A percentile compares a stretch with the other conserved stretches of the same genome.
Evolutionary conservation across 2,113 vertebrate species (phyloP).

Genomic region (Empidonax alnorum): DNA sequence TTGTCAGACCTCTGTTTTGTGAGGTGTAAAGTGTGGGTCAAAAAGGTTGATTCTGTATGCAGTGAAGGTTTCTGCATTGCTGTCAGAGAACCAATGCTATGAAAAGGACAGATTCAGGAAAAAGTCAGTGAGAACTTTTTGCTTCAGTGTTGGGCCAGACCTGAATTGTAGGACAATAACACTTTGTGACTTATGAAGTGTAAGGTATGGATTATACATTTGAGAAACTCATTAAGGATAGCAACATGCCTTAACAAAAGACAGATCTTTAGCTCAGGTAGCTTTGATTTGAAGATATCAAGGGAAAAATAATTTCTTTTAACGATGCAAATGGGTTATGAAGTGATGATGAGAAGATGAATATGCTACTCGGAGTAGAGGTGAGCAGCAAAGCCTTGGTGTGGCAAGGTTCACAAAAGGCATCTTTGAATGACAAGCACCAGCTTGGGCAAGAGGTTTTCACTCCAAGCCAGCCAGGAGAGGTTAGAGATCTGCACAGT

Average conservation of each 20-base stretch:
- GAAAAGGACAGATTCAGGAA: background rate
- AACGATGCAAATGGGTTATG: constrained; percentile 15
- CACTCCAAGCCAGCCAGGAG: background rate
- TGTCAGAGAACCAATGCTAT: background rate
- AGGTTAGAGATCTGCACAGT: background rate
- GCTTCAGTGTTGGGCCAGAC: background rate
- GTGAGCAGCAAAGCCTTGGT: background rate
- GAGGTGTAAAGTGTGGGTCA: background rate
- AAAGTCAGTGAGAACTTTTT: background rate
- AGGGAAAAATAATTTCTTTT: background rate
- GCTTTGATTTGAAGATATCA: constrained; percentile 27
- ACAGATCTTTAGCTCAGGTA: background rate
- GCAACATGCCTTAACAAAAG: background rate
- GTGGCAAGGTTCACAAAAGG: background rate
- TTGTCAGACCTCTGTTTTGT: background rate
- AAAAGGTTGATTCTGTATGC: background rate
- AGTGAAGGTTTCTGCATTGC: background rate
- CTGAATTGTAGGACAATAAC: background rate
- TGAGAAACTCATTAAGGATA: background rate
- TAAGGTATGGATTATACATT: background rate
- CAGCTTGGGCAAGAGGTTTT: background rate
- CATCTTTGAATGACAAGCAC: background rate
- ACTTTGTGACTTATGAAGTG: background rate
- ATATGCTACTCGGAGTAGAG: background rate
- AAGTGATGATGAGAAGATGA: background rate